Evolutionary conservation across 2,797 vertebrate genomes (phyloP), one percentile per base, ranked within the genome.

Genomic region (Melanotaenia nigrans): DNA sequence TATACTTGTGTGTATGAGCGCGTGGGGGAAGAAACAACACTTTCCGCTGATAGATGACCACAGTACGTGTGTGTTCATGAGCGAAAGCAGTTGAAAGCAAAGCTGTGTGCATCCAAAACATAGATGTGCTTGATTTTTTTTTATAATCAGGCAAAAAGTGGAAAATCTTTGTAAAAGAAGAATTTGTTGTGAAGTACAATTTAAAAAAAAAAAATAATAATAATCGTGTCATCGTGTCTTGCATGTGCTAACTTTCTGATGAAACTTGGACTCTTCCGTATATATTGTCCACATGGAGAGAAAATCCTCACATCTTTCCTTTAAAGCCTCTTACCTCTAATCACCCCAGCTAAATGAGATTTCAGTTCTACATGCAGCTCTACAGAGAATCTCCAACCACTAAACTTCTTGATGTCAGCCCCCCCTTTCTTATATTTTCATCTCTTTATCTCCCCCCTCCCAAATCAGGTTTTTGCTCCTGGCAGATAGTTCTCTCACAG

Each of bases 381-480:
- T 83, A 51, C 51, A 22, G 73, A 89, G 80, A 83, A 55, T 74
- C 87, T 76, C 47, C 72, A 73, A 61, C 69, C 80, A 82, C 79
- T 82, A 85, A 91, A 89, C 85, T 87, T 89, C 86, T 90, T 86
- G 76, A 89, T 92, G 82, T 83, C 66, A 24, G 20, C 30, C 75
- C 82, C 85, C 88, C 73, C 77, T 83, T 66, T 82, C 68, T 77
- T 78, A 80, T 76, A 58, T 68, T 81, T 86, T 79, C 77, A 85
- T 86, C 59, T 78, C 62, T 51, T 47, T 66, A 58, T n/a, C 8
- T 33, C 67, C 54, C 61, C 45, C 51, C 30, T 2, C 38, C 38
- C 36, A 38, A 36, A 84, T 86, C 83, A 84, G 78, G 65, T 84
- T 90, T 92, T 92, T 75, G 92, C 93, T 93, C 84, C 93, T 91